Percentiles rank a stretch among this genome's conserved stretches.
These are phyloP conservation scores for Drosophila picticornis DNA, from an alignment of 2,888 invertebrate genomes.

Conservation along the genomic window DNA sequence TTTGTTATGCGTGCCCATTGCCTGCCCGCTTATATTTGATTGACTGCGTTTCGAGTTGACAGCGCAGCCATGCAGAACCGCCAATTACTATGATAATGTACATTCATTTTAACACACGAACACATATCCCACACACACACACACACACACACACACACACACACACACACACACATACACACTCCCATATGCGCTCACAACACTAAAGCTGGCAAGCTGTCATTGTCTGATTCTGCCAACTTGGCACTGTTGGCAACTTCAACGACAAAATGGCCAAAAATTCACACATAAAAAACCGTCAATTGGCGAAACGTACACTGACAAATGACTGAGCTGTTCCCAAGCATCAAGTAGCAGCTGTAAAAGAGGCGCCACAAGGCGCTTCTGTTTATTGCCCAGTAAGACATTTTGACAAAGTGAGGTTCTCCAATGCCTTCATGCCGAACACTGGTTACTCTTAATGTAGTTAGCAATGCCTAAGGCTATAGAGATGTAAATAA, in stretches of 20 bases:
- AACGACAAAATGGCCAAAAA: constrained; percentile 34
- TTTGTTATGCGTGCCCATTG: constrained; percentile 59
- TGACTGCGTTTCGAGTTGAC: constrained; percentile 66
- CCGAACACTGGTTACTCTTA: constrained; percentile 1
- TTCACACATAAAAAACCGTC: constrained; percentile 32
- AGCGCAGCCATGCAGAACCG: constrained; percentile 51
- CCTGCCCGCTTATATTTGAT: constrained; percentile 73
- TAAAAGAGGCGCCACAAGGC: constrained; percentile 10
- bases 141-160: not conserved
- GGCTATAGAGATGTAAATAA: not conserved
- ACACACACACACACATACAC: not conserved
- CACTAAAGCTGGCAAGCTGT: constrained; percentile 24
- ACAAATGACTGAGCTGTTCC: constrained; percentile 66
- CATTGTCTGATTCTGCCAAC: constrained; percentile 59
- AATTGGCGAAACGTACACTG: constrained; percentile 74
- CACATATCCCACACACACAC: constrained; percentile 8
- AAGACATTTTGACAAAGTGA: constrained; percentile 11
- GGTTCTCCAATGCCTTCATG: not conserved
- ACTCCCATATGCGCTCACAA: not conserved
- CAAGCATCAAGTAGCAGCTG: constrained; percentile 10
- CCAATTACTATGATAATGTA: constrained; percentile 66
- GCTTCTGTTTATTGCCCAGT: constrained; percentile 36
- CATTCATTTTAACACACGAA: constrained; percentile 39
- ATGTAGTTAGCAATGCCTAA: not conserved
- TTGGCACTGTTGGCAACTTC: constrained; percentile 40